Conservation (phyloP, 2,888 invertebrate genomes). For the Ephialtes manifestator region DNA sequence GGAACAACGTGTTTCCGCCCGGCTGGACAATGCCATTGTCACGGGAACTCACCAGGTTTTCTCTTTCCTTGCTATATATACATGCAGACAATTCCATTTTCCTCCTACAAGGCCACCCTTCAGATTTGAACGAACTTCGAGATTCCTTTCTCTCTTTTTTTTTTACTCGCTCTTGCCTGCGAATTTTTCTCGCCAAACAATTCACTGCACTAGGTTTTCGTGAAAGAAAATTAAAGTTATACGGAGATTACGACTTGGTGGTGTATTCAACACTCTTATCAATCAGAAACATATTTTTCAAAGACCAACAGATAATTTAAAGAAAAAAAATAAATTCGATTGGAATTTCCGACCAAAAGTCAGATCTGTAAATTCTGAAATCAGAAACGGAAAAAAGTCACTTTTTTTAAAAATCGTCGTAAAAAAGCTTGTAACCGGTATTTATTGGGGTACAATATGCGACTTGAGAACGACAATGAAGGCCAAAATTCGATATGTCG, state of each 20-base stretch:
- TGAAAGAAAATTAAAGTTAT: neutral
- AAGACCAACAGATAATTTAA: no score
- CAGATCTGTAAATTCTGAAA: no score
- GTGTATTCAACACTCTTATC: neutral
- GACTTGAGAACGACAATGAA: no score
- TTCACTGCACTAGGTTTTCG: neutral
- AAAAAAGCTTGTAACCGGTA: no score
- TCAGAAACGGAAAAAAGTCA: no score
- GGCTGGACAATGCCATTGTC: conserved; percentile 72
- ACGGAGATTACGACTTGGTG: neutral
- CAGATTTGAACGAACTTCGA: conserved; percentile 8
- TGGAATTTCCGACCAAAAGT: no score
- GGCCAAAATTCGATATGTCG: no score
- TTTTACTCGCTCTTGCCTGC: neutral
- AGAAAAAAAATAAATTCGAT: no score
- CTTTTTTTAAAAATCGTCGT: no score
- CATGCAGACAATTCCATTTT: conserved; percentile 12
- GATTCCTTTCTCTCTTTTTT: neutral
- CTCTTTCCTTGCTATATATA: conserved; percentile 16
- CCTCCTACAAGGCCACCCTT: conserved; percentile 27
- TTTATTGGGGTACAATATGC: no score
- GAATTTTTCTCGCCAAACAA: conserved; percentile 9
- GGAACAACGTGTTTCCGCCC: conserved; percentile 70
- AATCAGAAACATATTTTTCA: neutral
- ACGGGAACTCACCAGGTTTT: conserved; percentile 43